Percentiles rank a stretch among this genome's conserved stretches.
Conservation (phyloP, 2,888 invertebrate species). For the Lacanobia oleracea region DNA sequence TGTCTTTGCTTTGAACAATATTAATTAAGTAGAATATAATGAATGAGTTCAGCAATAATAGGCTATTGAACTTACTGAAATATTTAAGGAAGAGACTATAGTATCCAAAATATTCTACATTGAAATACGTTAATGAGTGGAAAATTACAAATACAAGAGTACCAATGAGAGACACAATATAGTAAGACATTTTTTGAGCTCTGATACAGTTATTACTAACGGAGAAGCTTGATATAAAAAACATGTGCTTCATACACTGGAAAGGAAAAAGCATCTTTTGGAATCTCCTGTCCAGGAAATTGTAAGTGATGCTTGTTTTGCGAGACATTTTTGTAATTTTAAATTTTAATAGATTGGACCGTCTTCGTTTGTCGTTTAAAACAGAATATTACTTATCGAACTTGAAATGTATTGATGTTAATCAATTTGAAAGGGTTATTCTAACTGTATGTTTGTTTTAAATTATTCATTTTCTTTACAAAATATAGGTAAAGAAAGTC, state of each 20-base stretch:
- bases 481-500: no score
- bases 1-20: background rate
- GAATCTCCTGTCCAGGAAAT: conserved; percentile 1
- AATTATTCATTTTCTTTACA: background rate
- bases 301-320: background rate
- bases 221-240: conserved; percentile 6
- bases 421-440: background rate
- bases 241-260: conserved; percentile 10
- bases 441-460: no score
- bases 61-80: background rate
- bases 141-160: background rate
- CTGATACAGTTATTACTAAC: background rate
- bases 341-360: background rate
- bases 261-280: conserved; percentile 7
- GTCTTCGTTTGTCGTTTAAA: background rate
- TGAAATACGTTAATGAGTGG: background rate
- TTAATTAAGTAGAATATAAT: conserved; percentile 11
- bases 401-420: background rate
- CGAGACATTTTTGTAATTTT: background rate
- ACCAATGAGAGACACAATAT: background rate
- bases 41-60: conserved; percentile 1
- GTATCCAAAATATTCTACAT: background rate
- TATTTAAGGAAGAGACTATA: background rate
- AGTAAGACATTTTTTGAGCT: background rate
- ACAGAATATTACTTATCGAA: background rate